Conservation (phyloP, 1,140 invertebrate genomes). For the Chironomus striatipennis region DNA sequence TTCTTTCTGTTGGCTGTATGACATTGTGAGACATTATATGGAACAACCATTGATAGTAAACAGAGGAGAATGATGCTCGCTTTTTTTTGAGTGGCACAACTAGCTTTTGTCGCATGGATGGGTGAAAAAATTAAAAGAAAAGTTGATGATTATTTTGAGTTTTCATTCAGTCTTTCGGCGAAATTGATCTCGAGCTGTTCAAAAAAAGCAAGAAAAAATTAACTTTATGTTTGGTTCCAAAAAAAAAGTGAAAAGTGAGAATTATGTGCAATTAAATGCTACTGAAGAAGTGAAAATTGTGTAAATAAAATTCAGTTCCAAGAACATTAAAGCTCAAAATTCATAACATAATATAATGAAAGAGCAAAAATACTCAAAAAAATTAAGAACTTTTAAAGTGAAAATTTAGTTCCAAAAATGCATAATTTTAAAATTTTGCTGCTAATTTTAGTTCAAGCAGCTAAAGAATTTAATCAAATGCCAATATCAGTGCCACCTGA, state of each 20-base stretch:
- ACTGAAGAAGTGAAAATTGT: not conserved
- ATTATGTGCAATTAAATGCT: too few species aligned
- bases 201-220: not conserved
- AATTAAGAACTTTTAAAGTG: not conserved
- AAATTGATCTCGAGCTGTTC: conserved; percentile 5
- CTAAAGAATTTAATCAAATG: not conserved
- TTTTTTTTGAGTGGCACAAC: not conserved
- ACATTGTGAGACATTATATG: not conserved
- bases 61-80: not conserved
- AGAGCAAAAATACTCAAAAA: not conserved
- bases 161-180: conserved; percentile 1
- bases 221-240: too few species aligned
- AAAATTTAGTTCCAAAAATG: not conserved
- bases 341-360: not conserved
- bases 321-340: not conserved
- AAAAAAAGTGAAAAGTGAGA: too few species aligned
- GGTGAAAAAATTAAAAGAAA: not conserved
- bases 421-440: not conserved
- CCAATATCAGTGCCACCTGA: not conserved
- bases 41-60: not conserved
- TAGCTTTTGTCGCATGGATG: not conserved
- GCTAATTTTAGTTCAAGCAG: not conserved
- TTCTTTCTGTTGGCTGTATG: not conserved
- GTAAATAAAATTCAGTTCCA: not conserved
- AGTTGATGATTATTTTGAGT: conserved; percentile 2